phyloP scores from a whole-genome alignment of 2,113 vertebrate genomes.

The Stegostoma tigrinum region DNA sequence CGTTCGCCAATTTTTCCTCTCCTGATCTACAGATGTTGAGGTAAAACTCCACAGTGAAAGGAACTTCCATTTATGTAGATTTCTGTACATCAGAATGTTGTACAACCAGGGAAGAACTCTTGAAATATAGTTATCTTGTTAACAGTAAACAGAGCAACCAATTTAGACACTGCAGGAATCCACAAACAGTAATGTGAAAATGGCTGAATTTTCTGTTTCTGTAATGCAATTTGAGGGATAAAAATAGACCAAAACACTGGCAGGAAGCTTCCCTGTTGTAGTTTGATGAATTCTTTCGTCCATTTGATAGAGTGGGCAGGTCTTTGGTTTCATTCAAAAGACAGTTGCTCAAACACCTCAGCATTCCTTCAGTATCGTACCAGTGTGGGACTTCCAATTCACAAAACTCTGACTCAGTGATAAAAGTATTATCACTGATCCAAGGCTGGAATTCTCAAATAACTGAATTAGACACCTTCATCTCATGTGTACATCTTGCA shows the following conservation, averaged over 20 bases:
- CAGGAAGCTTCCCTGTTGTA: background rate
- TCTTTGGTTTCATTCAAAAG: background rate
- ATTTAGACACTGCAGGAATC: background rate
- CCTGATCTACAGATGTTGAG: background rate
- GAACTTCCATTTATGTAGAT: background rate
- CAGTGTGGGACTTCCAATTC: background rate
- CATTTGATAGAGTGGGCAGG: background rate
- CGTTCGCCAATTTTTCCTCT: background rate
- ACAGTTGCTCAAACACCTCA: background rate
- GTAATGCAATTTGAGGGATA: background rate
- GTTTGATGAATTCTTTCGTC: background rate
- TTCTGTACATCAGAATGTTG: too few relatives aligned
- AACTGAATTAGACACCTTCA: background rate
- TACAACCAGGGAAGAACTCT: background rate
- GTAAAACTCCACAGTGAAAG: background rate
- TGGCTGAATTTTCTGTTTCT: background rate
- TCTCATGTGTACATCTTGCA: background rate
- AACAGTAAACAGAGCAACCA: background rate
- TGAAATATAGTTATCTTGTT: background rate
- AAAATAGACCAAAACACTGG: background rate
- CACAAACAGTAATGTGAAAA: background rate
- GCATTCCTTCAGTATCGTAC: background rate
- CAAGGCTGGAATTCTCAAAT: background rate
- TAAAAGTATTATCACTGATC: background rate
- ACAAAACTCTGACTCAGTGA: background rate